These are phyloP conservation scores for Flexamia atlantica DNA, from an alignment of 2,888 invertebrate species.

Conservation along the genomic window DNA sequence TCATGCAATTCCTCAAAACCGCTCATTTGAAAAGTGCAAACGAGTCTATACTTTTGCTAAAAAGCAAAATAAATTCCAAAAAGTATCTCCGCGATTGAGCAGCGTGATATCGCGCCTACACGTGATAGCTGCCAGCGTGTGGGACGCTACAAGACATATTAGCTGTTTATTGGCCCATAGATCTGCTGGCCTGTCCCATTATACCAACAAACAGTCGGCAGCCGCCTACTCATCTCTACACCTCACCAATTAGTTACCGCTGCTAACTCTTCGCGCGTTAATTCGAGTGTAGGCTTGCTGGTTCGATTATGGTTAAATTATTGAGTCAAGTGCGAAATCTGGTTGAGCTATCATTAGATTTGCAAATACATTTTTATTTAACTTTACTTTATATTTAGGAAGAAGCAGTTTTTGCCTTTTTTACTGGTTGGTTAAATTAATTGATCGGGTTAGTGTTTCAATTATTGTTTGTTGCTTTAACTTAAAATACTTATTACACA, in stretches of 20 bases:
- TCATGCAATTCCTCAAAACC: no score
- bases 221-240: background rate
- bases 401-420: no score
- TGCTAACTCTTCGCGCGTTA: background rate
- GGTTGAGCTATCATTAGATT: background rate
- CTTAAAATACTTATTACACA: no score
- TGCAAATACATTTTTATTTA: background rate
- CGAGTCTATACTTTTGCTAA: no score
- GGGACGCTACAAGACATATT: background rate
- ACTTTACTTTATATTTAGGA: no score
- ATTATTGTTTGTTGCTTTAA: no score
- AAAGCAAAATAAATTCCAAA: no score
- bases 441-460: no score
- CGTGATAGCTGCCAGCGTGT: background rate
- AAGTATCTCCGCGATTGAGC: background rate
- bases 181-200: slow-evolving; percentile 30
- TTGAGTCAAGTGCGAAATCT: background rate
- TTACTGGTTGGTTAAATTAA: no score
- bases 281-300: background rate
- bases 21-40: no score
- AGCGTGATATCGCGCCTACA: background rate
- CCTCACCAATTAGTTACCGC: background rate
- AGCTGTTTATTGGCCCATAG: slow-evolving; percentile 36
- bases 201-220: background rate
- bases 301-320: background rate